Evolutionary conservation across 53 echinoderm and acorn worm species (phyloP), one percentile per base, ranked within the genome.

Genomic region (Mesocentrotus franciscanus): DNA sequence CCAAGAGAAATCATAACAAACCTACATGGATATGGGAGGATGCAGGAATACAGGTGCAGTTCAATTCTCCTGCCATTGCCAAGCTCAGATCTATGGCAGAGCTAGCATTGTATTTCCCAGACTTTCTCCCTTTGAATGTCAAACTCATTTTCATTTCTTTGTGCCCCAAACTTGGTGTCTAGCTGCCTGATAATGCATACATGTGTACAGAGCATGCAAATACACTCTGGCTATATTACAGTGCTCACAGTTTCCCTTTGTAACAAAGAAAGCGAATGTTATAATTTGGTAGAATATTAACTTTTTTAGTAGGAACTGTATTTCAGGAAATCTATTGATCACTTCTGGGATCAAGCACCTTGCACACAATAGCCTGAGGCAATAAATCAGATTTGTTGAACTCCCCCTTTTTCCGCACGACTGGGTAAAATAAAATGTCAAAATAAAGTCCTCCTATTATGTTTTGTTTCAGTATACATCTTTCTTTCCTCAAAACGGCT

Each of bases 111-210:
- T 42, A 84, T 84, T 84, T 84, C 68, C 20, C 84, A 49, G 84
- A 84, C 84, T 84, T 84, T 49, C 49, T 49, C 36, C 42, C 12
- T 29, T n/a, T 90, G 90, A 90, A 90, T 90, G 90, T 90, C 90
- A 90, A 90, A 90, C 90, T 90, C 90, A 90, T 90, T 90, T 90
- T 90, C 58, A 90, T 90, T 90, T 61, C 61, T 90, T 90, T 59
- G 90, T 90, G 60, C 90, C 60, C 60, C 90, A 56, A 61, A 90
- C 90, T 30, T 30, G 60, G 11, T 84, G 84, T 84, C 26, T n/a
- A n/a, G n/a, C n/a, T 66, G 49, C 12, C 29, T 74, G 74, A 32
- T 74, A 27, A 74, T 74, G 14, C 74, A 74, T 74, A 10, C 68
- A 74, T 74, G 14, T 30, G 30, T 74, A 10, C 68, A 68, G 68